Base-by-base conservation (phyloP, 2,113 vertebrate species). In the Mugil cephalus region DNA sequence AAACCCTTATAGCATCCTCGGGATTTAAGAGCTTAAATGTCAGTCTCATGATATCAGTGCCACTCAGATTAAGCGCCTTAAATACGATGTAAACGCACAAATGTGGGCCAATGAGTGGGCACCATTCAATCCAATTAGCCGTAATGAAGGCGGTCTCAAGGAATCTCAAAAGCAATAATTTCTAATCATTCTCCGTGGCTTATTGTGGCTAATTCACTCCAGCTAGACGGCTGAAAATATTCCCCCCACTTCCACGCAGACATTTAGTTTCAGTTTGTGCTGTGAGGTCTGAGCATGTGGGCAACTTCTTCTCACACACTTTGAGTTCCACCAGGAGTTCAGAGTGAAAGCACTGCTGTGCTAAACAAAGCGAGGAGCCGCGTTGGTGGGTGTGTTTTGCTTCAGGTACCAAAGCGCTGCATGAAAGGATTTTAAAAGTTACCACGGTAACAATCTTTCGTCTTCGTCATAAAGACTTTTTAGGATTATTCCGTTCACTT, bases 11-110 rank as follows among this genome's bases (percentile, higher is more conserved):
- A 89, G 87, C 85, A 83, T 86, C 79, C 84, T 77, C 58, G 15
- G 82, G 92, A 91, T 93, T 91, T 87, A 87, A 77, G 74, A 86
- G 92, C 90, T 94, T 94, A 92, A 92, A 92, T 91, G 89, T 84
- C 89, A 91, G 79, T 90, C 89, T 87, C 82, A 88, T 91, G 89
- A 91, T 93, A 94, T 93, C 89, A 88, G 81, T 87, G 87, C 85
- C 89, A 90, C 84, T 93, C 76, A 80, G 84, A 89, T 90, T 93
- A 92, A 93, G 89, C 82, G 34, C 82, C 82, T 91, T 91, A 87
- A 92, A 90, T 87, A 83, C 82, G 75, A 87, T 89, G 86, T 89
- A 85, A 91, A 91, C 83, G 87, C 70, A 79, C 85, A 86, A 86
- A 93, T 90, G 88, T 90, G 85, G 89, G 91, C 88, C 91, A 92